phyloP scores from a whole-genome alignment of 2,113 vertebrate species.

The Leptobrachium ailaonicum region DNA sequence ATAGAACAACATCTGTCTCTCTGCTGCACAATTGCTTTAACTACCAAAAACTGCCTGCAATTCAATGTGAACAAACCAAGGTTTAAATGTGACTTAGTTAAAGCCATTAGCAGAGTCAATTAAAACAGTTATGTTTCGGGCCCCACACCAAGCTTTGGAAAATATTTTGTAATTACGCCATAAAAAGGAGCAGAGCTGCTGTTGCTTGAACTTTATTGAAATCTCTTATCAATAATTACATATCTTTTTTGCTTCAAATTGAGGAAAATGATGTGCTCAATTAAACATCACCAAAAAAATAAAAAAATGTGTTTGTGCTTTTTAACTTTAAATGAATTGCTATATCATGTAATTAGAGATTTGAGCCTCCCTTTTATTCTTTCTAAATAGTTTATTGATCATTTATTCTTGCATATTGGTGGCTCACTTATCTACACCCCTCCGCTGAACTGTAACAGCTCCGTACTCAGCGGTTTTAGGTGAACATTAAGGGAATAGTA shows the following conservation, averaged over 20 bases:
- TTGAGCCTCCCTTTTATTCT: no score
- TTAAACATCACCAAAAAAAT: no score
- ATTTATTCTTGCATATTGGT: no score
- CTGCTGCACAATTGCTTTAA: constrained; percentile 29
- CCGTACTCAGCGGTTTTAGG: no score
- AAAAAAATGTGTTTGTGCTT: no score
- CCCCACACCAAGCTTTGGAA: neutral
- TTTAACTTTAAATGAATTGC: no score
- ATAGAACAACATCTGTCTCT: constrained; percentile 46
- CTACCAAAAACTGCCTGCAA: constrained; percentile 27
- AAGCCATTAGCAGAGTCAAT: constrained; percentile 16
- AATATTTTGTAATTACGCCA: neutral
- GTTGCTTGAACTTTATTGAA: neutral
- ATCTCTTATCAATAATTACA: neutral
- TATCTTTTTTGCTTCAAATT: neutral
- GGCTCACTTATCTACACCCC: no score
- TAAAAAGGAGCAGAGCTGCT: neutral
- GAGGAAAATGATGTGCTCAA: neutral
- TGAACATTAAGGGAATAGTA: no score
- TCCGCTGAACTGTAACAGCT: no score
- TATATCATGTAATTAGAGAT: no score
- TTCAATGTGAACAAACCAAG: constrained; percentile 14
- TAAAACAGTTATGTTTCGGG: neutral
- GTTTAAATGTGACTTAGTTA: constrained; percentile 17
- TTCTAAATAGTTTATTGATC: no score